Base-by-base conservation (phyloP, 2,888 invertebrate genomes). In the Tetragonisca angustula region DNA sequence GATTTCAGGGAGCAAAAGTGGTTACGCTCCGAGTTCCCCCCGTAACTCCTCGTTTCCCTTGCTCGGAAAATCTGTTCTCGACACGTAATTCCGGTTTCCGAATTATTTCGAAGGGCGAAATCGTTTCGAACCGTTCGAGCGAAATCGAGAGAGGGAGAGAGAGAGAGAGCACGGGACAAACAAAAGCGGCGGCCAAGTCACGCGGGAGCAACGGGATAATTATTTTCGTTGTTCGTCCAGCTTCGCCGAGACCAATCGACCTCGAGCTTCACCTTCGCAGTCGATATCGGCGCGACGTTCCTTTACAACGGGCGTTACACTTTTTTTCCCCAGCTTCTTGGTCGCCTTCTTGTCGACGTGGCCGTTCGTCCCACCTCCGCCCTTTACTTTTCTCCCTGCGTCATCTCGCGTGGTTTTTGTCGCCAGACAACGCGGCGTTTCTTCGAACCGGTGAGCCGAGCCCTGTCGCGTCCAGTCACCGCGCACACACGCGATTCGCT, bases 401-500 rank as follows among this genome's bases (percentile, higher is more conserved):
- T 62, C 32, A 64, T 76, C 54, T 73, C 68, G 32, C 32, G 32
- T 32, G 32, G 62, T 81, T 75, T 76, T 75, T 81, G 4, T 69
- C 61, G n/a, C 76, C 9, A 68, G 75, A 13, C 65, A 61, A 79
- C 59, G 59, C 13, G 59, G 69, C 86, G 80, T 83, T 88, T 86
- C 83, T 87, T 32, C 81, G 84, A 82, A 74, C 77, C 75, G 76
- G 32, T 4, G 62, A 72, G 74, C 32, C 32, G 32, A 32, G 32
- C 32, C 32, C 32, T 81, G 74, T 76, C 86, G 81, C 83, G 82
- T 83, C 83, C 88, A 85, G 62, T 56, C 81, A 76, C 50, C 89
- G 43, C 36, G 87, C 90, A 82, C 91, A 82, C 91, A 87, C 89
- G 88, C 89, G 89, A 90, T 91, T 89, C 83, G 81, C 90, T 82